Base-by-base conservation (phyloP, 2,113 vertebrate species). In the Thermophis baileyi region DNA sequence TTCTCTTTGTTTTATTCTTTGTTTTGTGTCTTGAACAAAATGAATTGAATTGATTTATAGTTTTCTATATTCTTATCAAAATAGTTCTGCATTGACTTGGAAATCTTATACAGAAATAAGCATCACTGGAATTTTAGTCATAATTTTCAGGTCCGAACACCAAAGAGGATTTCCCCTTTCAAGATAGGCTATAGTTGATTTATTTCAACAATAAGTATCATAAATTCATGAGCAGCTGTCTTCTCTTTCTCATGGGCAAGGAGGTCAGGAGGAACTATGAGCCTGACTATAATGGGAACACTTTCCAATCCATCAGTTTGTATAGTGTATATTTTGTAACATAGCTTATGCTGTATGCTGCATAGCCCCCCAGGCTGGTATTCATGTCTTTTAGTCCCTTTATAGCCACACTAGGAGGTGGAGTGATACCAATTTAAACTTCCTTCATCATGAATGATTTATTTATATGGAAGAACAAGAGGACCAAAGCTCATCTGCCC, bases 131-230 rank as follows among this genome's bases (percentile, higher is more conserved):
- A 63, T 69, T 89, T 30, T 35, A 90, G 90, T n/a, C 20, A 57
- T 69, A 74, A 96, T 91, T 87, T 94, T 47, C n/a, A 16, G 81
- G 6, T 74, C 57, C 90, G 95, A 94, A 47, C 30, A 85, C 35
- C 63, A 94, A 81, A 95, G 60, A 95, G 94, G 89, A 94, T 14
- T 24, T 90, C 95, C 89, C 92, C 92, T 90, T 91, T 46, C 14
- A 94, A 93, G 54, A 92, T 50, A 88, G 92, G 50, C 51, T 4
- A 92, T 53, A 69, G n/a, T 60, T 95, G 94, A 74, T 87, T 95
- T 92, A 90, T 90, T 0, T 0, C 90, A 92, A 30, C 47, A 87
- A 91, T 94, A 92, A 91, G 55, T 95, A 87, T 88, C 89, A 94
- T 92, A 93, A 93, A 95, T 63, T 54, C 50, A n/a, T 22, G 22